These are phyloP conservation scores for Stomatorhinus ivindoensis DNA, from an alignment of 2,113 vertebrate genomes.

Conservation along the genomic window DNA sequence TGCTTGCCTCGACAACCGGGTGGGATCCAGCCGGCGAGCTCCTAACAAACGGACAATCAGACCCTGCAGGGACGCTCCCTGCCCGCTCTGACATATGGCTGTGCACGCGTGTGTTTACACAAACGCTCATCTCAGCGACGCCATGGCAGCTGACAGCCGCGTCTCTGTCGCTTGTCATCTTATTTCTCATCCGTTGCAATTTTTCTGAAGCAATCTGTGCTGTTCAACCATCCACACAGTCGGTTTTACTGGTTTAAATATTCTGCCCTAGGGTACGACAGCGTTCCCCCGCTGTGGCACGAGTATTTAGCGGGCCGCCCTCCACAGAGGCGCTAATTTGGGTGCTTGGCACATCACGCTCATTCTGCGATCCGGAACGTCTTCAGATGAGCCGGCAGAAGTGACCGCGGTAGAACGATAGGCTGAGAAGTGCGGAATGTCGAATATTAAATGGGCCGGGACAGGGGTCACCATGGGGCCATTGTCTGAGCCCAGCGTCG, in stretches of 20 bases:
- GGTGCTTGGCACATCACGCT: not conserved
- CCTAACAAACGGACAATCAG: not conserved
- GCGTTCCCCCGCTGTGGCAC: not conserved
- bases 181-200: not conserved
- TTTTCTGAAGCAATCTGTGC: not conserved
- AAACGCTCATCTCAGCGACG: not conserved
- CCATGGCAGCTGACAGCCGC: not conserved
- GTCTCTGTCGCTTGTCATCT: not conserved
- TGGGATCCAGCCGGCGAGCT: not conserved
- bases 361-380: not conserved
- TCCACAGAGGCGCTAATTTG: not conserved
- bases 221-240: not conserved
- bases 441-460: not conserved
- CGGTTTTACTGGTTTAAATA: not conserved
- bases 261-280: not conserved
- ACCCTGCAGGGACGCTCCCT: not conserved
- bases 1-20: not conserved
- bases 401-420: not conserved
- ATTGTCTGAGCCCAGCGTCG: not conserved
- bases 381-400: not conserved
- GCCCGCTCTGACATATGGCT: not conserved
- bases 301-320: not conserved
- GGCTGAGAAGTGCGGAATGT: not conserved
- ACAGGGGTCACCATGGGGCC: not conserved
- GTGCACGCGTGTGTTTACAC: not conserved